Evolutionary conservation across 1,140 invertebrate species (phyloP).

Genomic region (Limonius californicus): DNA sequence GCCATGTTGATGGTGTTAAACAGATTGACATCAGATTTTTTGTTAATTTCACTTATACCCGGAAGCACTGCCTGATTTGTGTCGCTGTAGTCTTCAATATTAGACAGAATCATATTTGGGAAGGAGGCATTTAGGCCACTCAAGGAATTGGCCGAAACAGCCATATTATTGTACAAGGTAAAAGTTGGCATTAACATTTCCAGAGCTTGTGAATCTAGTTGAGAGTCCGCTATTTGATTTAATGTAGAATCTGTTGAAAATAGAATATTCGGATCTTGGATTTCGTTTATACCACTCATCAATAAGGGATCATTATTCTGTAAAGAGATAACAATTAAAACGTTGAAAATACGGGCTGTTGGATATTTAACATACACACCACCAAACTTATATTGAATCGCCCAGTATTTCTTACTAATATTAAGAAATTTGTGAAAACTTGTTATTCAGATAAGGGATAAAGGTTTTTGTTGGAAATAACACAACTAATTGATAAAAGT

Average conservation of each 20-base stretch:
- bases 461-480: no score
- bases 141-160: neutral
- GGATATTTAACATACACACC: no score
- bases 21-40: neutral
- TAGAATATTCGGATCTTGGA: conserved; percentile 24
- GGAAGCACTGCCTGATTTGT: neutral
- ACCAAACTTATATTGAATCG: no score
- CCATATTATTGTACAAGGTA: neutral
- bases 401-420: no score
- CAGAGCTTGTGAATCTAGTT: conserved; percentile 16
- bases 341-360: no score
- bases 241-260: conserved; percentile 18
- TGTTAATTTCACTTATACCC: neutral
- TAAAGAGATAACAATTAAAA: no score
- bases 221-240: conserved; percentile 6
- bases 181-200: conserved; percentile 4
- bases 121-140: neutral
- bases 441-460: no score
- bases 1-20: neutral
- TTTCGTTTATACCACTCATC: conserved; percentile 21
- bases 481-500: no score
- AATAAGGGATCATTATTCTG: conserved; percentile 24
- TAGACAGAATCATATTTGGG: neutral
- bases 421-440: no score
- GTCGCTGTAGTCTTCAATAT: neutral